Evolutionary conservation across 2,113 vertebrate genomes (phyloP).

Genomic region (Menidia beryllina): DNA sequence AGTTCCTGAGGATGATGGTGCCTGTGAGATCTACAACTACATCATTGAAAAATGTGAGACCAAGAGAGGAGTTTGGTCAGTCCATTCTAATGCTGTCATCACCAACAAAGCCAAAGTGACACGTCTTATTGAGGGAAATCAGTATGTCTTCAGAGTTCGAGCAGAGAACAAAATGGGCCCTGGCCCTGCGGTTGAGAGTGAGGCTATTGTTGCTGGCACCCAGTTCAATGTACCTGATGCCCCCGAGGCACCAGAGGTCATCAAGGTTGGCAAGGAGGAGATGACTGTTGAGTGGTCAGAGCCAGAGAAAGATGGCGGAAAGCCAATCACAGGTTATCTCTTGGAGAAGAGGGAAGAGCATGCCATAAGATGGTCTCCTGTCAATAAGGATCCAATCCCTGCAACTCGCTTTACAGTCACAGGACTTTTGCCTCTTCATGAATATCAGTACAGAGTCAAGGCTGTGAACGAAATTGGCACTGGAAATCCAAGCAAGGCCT

Average conservation of each 20-base stretch:
- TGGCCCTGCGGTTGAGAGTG: slow-evolving; percentile 93
- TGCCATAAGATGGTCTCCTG: slow-evolving; percentile 90
- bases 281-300: slow-evolving; percentile 96
- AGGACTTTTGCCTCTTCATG: slow-evolving; percentile 91
- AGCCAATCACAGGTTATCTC: slow-evolving; percentile 94
- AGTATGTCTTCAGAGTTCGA: slow-evolving; percentile 96
- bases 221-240: slow-evolving; percentile 90
- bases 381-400: slow-evolving; percentile 90
- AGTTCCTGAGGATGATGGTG: slow-evolving; percentile 93
- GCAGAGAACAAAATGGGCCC: slow-evolving; percentile 99
- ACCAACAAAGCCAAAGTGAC: slow-evolving; percentile 89
- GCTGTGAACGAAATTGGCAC: slow-evolving; percentile 97
- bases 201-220: slow-evolving; percentile 91
- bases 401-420: slow-evolving; percentile 89
- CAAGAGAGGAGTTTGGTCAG: slow-evolving; percentile 96
- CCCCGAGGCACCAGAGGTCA: slow-evolving; percentile 93
- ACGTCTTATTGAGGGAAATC: slow-evolving; percentile 95
- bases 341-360: slow-evolving; percentile 95
- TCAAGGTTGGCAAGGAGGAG: slow-evolving; percentile 91
- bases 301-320: slow-evolving; percentile 94
- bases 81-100: slow-evolving; percentile 90
- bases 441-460: slow-evolving; percentile 98
- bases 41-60: slow-evolving; percentile 98
- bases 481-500: slow-evolving; percentile 92
- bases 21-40: slow-evolving; percentile 99